Evolutionary conservation across 92 coral and sea anemone genomes (phyloP), one percentile per base, ranked within the genome.

Genomic region (Parazoanthus darwini): DNA sequence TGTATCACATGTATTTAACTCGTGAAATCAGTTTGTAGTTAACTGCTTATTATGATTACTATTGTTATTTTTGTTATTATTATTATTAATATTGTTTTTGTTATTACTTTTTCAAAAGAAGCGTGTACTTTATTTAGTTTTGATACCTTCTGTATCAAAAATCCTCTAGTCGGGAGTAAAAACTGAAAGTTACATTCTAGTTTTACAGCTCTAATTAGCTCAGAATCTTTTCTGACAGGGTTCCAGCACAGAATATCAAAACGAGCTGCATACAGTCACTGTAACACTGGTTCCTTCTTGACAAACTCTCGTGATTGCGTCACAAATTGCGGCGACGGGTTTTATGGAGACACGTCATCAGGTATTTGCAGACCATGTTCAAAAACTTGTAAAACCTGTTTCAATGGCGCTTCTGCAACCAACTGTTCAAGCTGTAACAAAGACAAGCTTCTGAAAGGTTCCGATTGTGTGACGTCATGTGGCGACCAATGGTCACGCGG

Each of bases 371-470:
- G 66, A 43, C 74, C 88, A 36, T 94, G 98, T 82, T 89, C 92
- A 46, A 72, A 91, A 74, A 74, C 75, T 33, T 94, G 98, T 76
- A 90, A 78, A 73, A 94, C 95, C 18, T 94, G 98, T 79, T 73
- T 89, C 11, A 91, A 93, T 78, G 96, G 96, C 6, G 79, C 86
- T 0, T 35, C 38, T 4, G n/a, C 89, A 18, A 78, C 86, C 39
- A 90, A 86, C 37, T 94, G 98, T 68, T 91, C 98, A 39, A 94
- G 98, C 50, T 94, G 96, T 77, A 25, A 72, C 16, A 38, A 67
- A 3, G 88, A 89, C 23, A 81, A 59, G 72, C 87, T 89, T 71
- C 81, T 94, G 50, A 74, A 68, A 42, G 90, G 63, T 37, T 22
- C 58, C 18, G 26, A 79, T 35, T 81, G 86, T 66, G 86, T 81